Percentiles rank a stretch among this genome's conserved stretches.
Evolutionary conservation across 2,888 invertebrate species (phyloP).

Genomic region (Drosophila suboccidentalis): DNA sequence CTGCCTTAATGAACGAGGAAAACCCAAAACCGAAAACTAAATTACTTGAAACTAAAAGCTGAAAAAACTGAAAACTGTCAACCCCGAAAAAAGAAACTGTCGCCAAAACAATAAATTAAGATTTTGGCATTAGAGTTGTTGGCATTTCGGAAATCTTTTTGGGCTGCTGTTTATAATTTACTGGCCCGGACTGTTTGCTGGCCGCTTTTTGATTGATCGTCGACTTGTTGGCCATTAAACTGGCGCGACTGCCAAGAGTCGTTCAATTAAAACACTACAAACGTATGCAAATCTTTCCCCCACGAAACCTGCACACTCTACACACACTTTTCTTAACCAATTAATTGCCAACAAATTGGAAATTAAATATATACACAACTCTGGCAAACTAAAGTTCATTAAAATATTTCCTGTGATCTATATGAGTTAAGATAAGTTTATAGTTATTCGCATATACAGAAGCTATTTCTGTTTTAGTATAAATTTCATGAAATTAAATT

Average conservation of each 20-base stretch:
- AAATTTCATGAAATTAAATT: not conserved
- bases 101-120: slow-evolving; percentile 35
- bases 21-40: slow-evolving; percentile 22
- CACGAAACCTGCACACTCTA: slow-evolving; percentile 19
- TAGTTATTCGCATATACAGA: not conserved
- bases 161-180: slow-evolving; percentile 44
- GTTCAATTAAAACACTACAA: slow-evolving; percentile 60
- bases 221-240: slow-evolving; percentile 72
- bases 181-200: slow-evolving; percentile 56
- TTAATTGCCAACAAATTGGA: not conserved
- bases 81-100: slow-evolving; percentile 27
- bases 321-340: slow-evolving; percentile 3
- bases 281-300: slow-evolving; percentile 6
- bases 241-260: slow-evolving; percentile 58
- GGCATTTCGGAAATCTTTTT: slow-evolving; percentile 22
- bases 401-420: not conserved
- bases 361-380: not conserved
- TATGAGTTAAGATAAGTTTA: not conserved
- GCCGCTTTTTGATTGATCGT: slow-evolving; percentile 68
- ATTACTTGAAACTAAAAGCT: slow-evolving; percentile 12
- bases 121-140: slow-evolving; percentile 44
- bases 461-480: not conserved
- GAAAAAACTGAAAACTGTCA: slow-evolving; percentile 14
- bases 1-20: slow-evolving; percentile 52
- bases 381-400: not conserved